A percentile compares a stretch with the other conserved stretches of the same genome.
These are phyloP conservation scores for Camarhynchus parvulus DNA, from an alignment of 2,113 vertebrate species.

Conservation along the genomic window DNA sequence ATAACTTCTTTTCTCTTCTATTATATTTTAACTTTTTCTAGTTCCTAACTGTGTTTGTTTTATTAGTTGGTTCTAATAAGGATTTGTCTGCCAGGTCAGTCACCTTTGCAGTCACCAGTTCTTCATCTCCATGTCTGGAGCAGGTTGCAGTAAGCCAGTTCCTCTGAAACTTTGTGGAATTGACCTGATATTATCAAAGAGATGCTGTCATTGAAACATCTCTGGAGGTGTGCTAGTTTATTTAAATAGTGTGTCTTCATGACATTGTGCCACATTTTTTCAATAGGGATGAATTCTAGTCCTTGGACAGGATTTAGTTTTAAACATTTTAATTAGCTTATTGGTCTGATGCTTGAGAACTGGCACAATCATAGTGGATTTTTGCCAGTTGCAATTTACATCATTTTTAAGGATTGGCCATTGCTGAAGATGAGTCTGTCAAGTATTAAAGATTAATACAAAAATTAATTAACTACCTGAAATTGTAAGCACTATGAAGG, in stretches of 20 bases:
- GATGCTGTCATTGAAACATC: background rate
- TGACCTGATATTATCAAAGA: background rate
- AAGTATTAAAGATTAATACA: background rate
- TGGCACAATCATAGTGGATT: background rate
- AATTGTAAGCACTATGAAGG: background rate
- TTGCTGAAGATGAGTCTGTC: background rate
- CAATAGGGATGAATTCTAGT: background rate
- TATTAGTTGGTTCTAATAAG: background rate
- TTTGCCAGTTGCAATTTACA: background rate
- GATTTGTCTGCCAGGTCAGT: background rate
- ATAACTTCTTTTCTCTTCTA: background rate
- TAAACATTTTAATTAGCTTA: conserved; percentile 29
- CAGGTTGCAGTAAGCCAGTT: background rate
- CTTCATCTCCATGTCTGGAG: background rate
- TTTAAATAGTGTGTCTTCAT: background rate
- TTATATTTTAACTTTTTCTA: background rate
- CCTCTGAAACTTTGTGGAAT: background rate
- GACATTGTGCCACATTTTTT: background rate
- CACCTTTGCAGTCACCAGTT: background rate
- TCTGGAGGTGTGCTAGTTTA: background rate
- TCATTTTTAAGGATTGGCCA: background rate
- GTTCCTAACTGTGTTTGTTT: background rate
- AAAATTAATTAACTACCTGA: background rate
- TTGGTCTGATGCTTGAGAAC: conserved; percentile 1
- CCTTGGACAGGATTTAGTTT: background rate